Evolutionary conservation across 2,797 vertebrate genomes (phyloP).

Genomic region (Sebastes ruberrimus): DNA sequence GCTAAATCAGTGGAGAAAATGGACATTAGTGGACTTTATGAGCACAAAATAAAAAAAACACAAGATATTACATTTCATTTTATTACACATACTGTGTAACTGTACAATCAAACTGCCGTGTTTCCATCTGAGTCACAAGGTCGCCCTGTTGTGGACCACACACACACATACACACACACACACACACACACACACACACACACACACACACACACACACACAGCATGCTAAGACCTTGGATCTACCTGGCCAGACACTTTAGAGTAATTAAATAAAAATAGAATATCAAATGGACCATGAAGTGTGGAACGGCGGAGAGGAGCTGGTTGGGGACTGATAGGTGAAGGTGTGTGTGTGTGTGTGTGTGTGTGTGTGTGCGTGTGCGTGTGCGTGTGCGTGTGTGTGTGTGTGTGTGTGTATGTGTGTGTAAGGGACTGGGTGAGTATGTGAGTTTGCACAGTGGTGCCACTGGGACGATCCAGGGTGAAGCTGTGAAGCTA

Average conservation of each 20-base stretch:
- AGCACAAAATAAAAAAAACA: background rate
- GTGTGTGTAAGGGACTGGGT: background rate
- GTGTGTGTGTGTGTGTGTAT: background rate
- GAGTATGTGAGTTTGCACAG: background rate
- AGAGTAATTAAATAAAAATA: constrained; percentile 67
- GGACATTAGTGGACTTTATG: background rate
- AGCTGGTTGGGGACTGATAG: constrained; percentile 11
- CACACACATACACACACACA: background rate
- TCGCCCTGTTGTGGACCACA: background rate
- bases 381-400: background rate
- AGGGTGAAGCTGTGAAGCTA: constrained; percentile 39
- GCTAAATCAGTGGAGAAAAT: background rate
- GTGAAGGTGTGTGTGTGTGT: background rate
- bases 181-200: background rate
- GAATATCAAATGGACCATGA: constrained; percentile 64
- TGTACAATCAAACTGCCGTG: background rate
- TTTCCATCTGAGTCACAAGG: background rate
- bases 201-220: background rate
- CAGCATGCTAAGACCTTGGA: constrained; percentile 22
- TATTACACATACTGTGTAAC: no score
- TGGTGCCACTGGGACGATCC: constrained; percentile 14
- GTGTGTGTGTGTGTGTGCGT: background rate
- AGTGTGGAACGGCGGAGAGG: constrained; percentile 36
- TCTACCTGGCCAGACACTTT: constrained; percentile 29
- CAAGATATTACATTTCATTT: no score